Conservation (phyloP, 2,113 vertebrate genomes). For the Tapirus terrestris region DNA sequence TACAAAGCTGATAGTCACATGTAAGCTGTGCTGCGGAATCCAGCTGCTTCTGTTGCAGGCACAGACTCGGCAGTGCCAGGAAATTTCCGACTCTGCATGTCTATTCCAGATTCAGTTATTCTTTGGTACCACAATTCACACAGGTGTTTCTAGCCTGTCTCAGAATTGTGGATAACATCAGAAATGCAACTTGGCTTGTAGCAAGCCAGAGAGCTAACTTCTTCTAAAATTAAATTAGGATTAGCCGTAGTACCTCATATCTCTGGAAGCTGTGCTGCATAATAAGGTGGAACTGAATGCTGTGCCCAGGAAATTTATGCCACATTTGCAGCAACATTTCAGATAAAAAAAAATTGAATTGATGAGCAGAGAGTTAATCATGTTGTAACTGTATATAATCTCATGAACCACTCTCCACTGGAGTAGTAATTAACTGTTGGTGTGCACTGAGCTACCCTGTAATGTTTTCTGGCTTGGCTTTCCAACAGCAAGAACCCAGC, state of each 20-base stretch:
- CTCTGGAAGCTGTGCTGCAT: conserved; percentile 60
- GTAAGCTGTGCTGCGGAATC: conserved; percentile 54
- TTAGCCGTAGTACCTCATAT: conserved; percentile 46
- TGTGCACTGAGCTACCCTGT: conserved; percentile 47
- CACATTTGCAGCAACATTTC: conserved; percentile 12
- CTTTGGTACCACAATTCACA: conserved; percentile 73
- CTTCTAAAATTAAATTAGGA: conserved; percentile 73
- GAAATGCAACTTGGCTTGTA: conserved; percentile 62
- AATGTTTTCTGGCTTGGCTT: conserved; percentile 76
- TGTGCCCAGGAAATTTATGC: conserved; percentile 63
- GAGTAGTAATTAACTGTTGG: conserved; percentile 82
- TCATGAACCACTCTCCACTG: conserved; percentile 73
- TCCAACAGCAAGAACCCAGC: conserved; percentile 68
- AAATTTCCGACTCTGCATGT: conserved; percentile 75
- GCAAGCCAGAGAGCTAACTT: conserved; percentile 59
- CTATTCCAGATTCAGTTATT: conserved; percentile 72
- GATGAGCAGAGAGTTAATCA: conserved; percentile 80
- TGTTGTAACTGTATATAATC: conserved; percentile 77
- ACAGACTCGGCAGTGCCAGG: conserved; percentile 31
- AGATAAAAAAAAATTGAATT: conserved; percentile 67
- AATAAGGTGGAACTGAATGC: conserved; percentile 69
- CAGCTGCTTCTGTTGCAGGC: conserved; percentile 58
- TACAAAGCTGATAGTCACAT: conserved; percentile 46
- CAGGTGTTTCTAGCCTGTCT: conserved; percentile 72
- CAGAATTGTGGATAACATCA: conserved; percentile 42